These are phyloP conservation scores for Fragum fragum DNA, from an alignment of 2,888 invertebrate species.

Conservation along the genomic window DNA sequence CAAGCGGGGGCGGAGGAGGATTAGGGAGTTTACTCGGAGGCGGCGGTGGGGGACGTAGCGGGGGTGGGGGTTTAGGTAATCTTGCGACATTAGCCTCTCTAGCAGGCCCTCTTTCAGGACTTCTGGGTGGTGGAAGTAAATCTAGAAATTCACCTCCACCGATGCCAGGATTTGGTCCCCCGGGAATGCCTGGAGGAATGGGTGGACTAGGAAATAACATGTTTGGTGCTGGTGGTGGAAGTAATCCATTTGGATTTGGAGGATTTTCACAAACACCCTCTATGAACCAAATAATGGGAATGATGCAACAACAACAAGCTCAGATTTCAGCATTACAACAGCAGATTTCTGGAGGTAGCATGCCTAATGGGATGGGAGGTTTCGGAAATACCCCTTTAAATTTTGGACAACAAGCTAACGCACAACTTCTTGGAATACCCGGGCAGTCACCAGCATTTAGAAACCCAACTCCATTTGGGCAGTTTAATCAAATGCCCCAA, in stretches of 20 bases:
- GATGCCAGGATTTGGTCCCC: not conserved
- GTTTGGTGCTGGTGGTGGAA: constrained; percentile 12
- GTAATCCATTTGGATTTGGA: not conserved
- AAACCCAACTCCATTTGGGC: constrained; percentile 7
- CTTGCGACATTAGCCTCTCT: not conserved
- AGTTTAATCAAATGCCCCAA: constrained; percentile 11
- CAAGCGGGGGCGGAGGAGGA: constrained; percentile 32
- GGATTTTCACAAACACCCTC: constrained; percentile 18
- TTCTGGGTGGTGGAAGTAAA: constrained; percentile 24
- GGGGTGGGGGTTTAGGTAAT: constrained; percentile 23
- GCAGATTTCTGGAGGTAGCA: constrained; percentile 33
- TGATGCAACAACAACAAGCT: constrained; percentile 51
- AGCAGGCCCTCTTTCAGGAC: constrained; percentile 2
- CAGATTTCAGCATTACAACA: constrained; percentile 52
- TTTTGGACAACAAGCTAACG: constrained; percentile 37
- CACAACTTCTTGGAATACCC: constrained; percentile 20
- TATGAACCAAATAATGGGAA: constrained; percentile 16
- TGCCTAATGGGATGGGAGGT: constrained; percentile 37
- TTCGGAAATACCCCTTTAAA: constrained; percentile 43
- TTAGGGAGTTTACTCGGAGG: constrained; percentile 27
- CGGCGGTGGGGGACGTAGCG: constrained; percentile 12
- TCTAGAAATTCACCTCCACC: not conserved
- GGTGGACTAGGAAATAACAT: not conserved
- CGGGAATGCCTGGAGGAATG: not conserved
- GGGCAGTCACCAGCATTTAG: constrained; percentile 1